phyloP scores from a whole-genome alignment of 2,888 invertebrate species.

The Rotaria sp. region DNA sequence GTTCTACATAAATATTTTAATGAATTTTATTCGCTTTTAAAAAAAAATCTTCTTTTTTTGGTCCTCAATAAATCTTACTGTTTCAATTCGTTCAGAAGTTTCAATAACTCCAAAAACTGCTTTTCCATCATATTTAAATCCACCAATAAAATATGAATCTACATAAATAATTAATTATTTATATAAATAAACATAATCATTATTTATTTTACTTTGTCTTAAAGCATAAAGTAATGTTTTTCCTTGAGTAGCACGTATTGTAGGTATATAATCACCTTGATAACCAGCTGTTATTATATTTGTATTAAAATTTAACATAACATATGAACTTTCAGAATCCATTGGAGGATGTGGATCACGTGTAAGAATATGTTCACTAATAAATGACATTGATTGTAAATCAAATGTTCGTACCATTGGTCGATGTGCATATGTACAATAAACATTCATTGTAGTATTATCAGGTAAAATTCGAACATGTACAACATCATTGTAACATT shows the following conservation, averaged over 20 bases:
- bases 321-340: background rate
- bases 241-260: constrained; percentile 8
- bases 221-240: constrained; percentile 9
- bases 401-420: background rate
- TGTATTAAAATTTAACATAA: background rate
- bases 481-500: constrained; percentile 18
- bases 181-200: background rate
- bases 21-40: too few relatives aligned
- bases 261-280: constrained; percentile 23
- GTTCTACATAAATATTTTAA: too few relatives aligned
- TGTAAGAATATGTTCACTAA: background rate
- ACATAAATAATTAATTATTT: background rate
- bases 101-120: constrained; percentile 17
- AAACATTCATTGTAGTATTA: background rate
- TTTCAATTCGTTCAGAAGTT: constrained; percentile 11
- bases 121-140: constrained; percentile 13
- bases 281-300: background rate
- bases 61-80: background rate
- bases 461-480: background rate
- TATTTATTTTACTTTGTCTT: background rate
- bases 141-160: constrained; percentile 18
- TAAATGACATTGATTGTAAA: background rate
- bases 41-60: too few relatives aligned
- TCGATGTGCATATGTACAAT: background rate
- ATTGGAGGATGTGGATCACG: background rate